Evolutionary conservation across 2,113 vertebrate genomes (phyloP).

Genomic region (Astur gentilis): DNA sequence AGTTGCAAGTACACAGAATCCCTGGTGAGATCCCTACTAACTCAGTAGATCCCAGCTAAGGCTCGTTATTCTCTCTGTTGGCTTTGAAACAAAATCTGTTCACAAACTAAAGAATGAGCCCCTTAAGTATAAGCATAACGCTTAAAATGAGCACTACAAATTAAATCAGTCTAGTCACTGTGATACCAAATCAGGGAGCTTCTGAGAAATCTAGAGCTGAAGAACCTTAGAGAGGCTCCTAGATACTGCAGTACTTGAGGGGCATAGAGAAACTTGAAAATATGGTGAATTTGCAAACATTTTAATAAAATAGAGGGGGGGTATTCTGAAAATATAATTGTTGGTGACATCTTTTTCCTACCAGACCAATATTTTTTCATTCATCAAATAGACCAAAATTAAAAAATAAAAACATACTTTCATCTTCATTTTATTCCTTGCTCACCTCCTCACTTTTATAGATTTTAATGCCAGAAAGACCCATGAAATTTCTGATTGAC

Average conservation of each 20-base stretch:
- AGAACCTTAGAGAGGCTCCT: background rate
- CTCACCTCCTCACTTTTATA: background rate
- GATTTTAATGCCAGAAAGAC: background rate
- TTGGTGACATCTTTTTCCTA: background rate
- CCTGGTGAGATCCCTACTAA: background rate
- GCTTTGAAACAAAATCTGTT: background rate
- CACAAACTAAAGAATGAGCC: background rate
- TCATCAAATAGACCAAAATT: background rate
- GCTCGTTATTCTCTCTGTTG: background rate
- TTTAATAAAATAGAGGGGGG: background rate
- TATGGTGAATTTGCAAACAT: background rate
- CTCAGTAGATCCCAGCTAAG: background rate
- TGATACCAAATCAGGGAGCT: background rate
- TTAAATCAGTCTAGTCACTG: background rate
- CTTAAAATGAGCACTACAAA: background rate
- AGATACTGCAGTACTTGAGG: background rate
- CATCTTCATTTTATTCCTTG: background rate
- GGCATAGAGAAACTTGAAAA: background rate
- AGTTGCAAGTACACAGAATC: background rate
- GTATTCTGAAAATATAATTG: background rate
- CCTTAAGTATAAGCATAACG: background rate
- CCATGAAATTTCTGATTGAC: background rate
- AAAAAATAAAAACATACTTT: background rate
- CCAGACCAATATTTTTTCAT: background rate
- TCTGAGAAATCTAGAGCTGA: background rate